phyloP scores from a whole-genome alignment of 1,140 invertebrate genomes.

The Zophobas atratus region DNA sequence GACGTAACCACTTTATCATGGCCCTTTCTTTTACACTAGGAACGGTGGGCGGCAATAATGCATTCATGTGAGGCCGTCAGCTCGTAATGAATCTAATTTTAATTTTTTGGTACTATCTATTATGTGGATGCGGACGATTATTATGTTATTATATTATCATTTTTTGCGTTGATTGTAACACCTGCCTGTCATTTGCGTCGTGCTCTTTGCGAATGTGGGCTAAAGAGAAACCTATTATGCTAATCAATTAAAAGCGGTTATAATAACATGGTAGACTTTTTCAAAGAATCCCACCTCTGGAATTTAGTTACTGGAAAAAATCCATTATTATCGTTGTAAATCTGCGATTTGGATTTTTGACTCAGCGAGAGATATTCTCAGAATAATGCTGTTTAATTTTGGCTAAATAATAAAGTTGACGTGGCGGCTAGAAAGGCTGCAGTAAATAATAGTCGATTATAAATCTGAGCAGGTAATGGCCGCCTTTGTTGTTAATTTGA shows the following conservation, averaged over 20 bases:
- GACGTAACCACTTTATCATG: slow-evolving; percentile 42
- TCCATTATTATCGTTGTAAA: too few relatives aligned
- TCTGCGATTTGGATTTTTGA: too few relatives aligned
- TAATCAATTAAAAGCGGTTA: slow-evolving; percentile 25
- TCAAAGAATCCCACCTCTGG: slow-evolving; percentile 5
- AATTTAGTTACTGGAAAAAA: too few relatives aligned
- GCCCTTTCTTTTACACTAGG: slow-evolving; percentile 30
- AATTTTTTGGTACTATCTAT: slow-evolving; percentile 36
- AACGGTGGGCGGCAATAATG: slow-evolving; percentile 38
- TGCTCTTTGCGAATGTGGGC: slow-evolving; percentile 18
- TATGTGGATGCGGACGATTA: slow-evolving; percentile 27
- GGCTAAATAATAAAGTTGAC: too few relatives aligned
- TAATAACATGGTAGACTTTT: neutral
- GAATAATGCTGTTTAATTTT: too few relatives aligned
- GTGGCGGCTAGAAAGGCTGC: too few relatives aligned
- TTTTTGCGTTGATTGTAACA: slow-evolving; percentile 26
- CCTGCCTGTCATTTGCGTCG: slow-evolving; percentile 23
- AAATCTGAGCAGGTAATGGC: too few relatives aligned
- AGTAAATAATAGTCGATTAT: too few relatives aligned
- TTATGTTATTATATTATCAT: slow-evolving; percentile 22
- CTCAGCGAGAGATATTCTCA: too few relatives aligned
- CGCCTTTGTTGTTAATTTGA: too few relatives aligned
- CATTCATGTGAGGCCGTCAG: slow-evolving; percentile 37
- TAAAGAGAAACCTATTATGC: slow-evolving; percentile 27
- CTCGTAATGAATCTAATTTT: slow-evolving; percentile 34